Evolutionary conservation across 2,113 vertebrate species (phyloP).

Genomic region (Corvus cornix): DNA sequence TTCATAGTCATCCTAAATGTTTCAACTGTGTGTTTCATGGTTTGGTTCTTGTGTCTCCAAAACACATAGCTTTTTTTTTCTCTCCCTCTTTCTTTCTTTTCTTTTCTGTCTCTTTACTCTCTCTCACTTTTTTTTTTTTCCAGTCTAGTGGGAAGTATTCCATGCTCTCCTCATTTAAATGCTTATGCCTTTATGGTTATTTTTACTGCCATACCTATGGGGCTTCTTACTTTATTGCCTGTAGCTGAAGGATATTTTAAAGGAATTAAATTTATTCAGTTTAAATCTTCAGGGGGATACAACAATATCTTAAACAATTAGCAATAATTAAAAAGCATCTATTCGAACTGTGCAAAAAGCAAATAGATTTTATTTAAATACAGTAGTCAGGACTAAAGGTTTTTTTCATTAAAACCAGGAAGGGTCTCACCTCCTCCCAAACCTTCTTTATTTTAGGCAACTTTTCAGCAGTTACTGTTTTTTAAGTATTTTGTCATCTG

Average conservation of each 20-base stretch:
- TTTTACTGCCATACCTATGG: slow-evolving; percentile 73
- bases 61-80: slow-evolving; percentile 51
- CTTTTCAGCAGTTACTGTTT: not conserved
- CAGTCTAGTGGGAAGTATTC: slow-evolving; percentile 39
- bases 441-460: not conserved
- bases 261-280: slow-evolving; percentile 69
- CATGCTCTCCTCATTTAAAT: slow-evolving; percentile 66
- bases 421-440: not conserved
- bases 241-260: slow-evolving; percentile 70
- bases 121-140: not conserved
- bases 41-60: slow-evolving; percentile 80
- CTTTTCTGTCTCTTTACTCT: not conserved
- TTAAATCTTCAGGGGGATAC: slow-evolving; percentile 67
- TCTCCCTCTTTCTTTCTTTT: not conserved
- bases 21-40: slow-evolving; percentile 83
- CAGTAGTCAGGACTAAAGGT: slow-evolving; percentile 27
- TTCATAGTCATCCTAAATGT: slow-evolving; percentile 89
- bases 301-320: slow-evolving; percentile 76
- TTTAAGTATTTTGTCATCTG: not conserved
- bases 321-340: slow-evolving; percentile 79
- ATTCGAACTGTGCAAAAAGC: slow-evolving; percentile 67
- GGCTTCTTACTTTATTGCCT: slow-evolving; percentile 68
- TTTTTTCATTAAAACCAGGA: slow-evolving; percentile 22
- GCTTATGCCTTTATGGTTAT: slow-evolving; percentile 71
- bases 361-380: slow-evolving; percentile 75